Evolutionary conservation across 2,113 vertebrate species (phyloP).

Genomic region (Siniperca chuatsi): DNA sequence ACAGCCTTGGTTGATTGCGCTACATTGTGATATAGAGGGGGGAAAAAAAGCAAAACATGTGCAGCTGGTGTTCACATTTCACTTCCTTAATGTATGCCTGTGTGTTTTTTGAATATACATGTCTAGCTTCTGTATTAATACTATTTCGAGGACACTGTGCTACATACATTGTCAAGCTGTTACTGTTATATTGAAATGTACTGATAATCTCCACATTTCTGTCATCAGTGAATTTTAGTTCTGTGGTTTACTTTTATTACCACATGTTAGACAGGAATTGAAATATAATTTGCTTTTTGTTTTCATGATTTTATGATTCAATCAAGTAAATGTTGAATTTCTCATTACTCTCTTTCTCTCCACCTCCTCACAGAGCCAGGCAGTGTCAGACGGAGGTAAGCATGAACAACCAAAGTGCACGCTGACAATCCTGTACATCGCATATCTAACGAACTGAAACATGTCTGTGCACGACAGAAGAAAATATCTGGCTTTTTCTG

Average conservation of each 20-base stretch:
- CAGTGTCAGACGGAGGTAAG: slow-evolving; percentile 89
- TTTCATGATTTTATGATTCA: background rate
- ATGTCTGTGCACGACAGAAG: slow-evolving; percentile 59
- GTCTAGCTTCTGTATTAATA: background rate
- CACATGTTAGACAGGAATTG: background rate
- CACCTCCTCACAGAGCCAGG: slow-evolving; percentile 81
- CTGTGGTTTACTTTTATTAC: background rate
- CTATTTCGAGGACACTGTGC: background rate
- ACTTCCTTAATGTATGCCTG: slow-evolving; percentile 45
- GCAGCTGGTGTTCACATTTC: slow-evolving; percentile 58
- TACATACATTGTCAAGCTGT: background rate
- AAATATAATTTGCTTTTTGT: background rate
- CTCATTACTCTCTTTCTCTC: slow-evolving; percentile 37
- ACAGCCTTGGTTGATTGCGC: slow-evolving; percentile 48
- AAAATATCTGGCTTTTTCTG: slow-evolving; percentile 31
- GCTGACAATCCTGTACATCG: slow-evolving; percentile 14
- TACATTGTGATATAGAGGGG: slow-evolving; percentile 13
- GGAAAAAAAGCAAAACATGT: slow-evolving; percentile 10
- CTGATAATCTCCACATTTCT: background rate
- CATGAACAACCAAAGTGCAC: slow-evolving; percentile 34
- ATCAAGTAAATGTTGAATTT: background rate
- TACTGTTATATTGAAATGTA: background rate
- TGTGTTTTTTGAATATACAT: background rate
- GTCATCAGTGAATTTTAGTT: background rate
- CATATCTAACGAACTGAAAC: slow-evolving; percentile 35